These are phyloP conservation scores for Amphiprion ocellaris DNA, from an alignment of 2,113 vertebrate genomes.

Conservation along the genomic window DNA sequence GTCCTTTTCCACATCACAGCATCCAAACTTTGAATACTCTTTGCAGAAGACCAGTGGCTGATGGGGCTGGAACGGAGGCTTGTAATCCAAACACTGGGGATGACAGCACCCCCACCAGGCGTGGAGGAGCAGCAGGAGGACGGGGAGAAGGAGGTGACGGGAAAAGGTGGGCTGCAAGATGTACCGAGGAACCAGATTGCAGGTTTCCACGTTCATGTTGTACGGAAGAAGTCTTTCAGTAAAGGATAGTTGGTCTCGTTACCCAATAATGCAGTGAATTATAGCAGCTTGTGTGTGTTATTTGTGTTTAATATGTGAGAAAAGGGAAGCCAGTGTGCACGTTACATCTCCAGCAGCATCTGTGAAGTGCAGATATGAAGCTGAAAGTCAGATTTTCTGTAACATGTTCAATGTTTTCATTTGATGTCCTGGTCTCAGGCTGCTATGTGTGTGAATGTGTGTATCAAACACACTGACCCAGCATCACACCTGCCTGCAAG, in stretches of 20 bases:
- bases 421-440: slow-evolving; percentile 21
- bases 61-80: slow-evolving; percentile 87
- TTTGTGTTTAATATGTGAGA: slow-evolving; percentile 4
- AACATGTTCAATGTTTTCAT: slow-evolving; percentile 28
- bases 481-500: slow-evolving; percentile 70
- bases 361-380: slow-evolving; percentile 12
- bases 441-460: slow-evolving; percentile 24
- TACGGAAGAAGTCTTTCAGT: slow-evolving; percentile 2
- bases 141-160: slow-evolving; percentile 26
- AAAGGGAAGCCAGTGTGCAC: neutral
- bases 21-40: slow-evolving; percentile 86
- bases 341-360: slow-evolving; percentile 27
- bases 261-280: neutral
- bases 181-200: slow-evolving; percentile 1
- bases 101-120: slow-evolving; percentile 73
- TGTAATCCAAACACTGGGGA: slow-evolving; percentile 88
- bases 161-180: slow-evolving; percentile 9
- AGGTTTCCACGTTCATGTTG: slow-evolving; percentile 56
- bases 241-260: slow-evolving; percentile 19
- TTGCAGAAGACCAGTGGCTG: slow-evolving; percentile 85
- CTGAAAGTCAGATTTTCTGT: slow-evolving; percentile 2
- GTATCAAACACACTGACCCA: slow-evolving; percentile 50
- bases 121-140: slow-evolving; percentile 71
- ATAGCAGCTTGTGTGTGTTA: slow-evolving; percentile 16
- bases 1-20: slow-evolving; percentile 84